Conservation (phyloP, 2,797 vertebrate genomes). For the Synaphobranchus kaupii region DNA sequence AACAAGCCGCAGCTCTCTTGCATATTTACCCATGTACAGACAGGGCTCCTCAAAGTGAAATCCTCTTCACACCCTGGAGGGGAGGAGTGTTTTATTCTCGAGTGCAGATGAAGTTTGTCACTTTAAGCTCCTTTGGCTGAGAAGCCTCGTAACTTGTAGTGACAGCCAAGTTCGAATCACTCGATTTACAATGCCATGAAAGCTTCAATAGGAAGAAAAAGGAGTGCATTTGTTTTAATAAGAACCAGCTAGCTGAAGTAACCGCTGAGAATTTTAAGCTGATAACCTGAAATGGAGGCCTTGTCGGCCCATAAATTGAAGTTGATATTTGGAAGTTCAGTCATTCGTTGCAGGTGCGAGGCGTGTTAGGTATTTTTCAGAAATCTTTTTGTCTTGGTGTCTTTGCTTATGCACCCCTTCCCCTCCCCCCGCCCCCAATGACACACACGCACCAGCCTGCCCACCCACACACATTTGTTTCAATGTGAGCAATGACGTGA, state of each 20-base stretch:
- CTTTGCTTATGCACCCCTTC: neutral
- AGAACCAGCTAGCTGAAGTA: neutral
- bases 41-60: neutral
- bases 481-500: neutral
- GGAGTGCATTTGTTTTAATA: neutral
- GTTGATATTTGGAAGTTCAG: neutral
- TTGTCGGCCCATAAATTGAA: neutral
- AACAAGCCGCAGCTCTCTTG: neutral
- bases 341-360: neutral
- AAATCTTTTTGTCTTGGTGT: neutral
- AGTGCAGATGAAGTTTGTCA: neutral
- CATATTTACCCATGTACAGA: neutral
- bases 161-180: neutral
- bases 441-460: neutral
- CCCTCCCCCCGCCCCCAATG: neutral
- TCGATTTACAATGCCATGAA: neutral
- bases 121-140: conserved; percentile 1
- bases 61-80: neutral
- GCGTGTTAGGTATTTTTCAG: neutral
- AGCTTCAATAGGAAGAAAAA: neutral
- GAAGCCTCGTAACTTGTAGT: neutral
- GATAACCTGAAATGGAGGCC: neutral
- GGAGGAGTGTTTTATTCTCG: neutral
- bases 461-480: neutral
- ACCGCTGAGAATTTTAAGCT: neutral